phyloP scores from a whole-genome alignment of 2,888 invertebrate genomes.

The Oithona nana region DNA sequence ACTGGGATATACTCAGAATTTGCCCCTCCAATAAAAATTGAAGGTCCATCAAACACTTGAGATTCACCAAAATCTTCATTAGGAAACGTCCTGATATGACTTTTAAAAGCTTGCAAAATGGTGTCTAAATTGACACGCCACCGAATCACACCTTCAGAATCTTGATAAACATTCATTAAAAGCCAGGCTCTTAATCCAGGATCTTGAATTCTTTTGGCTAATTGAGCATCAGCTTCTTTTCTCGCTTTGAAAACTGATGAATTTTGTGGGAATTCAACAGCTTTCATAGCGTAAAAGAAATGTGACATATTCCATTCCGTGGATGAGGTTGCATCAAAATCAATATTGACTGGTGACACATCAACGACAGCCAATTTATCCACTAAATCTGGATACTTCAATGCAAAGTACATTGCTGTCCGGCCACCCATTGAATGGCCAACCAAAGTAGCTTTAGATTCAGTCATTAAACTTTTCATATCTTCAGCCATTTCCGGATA shows the following conservation, averaged over 20 bases:
- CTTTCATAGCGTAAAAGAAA: conserved; percentile 46
- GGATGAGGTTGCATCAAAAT: conserved; percentile 33
- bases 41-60: conserved; percentile 36
- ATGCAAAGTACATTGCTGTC: conserved; percentile 61
- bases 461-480: conserved; percentile 18
- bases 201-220: neutral
- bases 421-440: conserved; percentile 93
- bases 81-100: conserved; percentile 2
- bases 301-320: conserved; percentile 30
- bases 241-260: conserved; percentile 49
- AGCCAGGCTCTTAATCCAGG: conserved; percentile 13
- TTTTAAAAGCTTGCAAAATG: conserved; percentile 11
- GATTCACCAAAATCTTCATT: conserved; percentile 27
- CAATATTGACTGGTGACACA: conserved; percentile 43
- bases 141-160: neutral
- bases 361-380: conserved; percentile 49
- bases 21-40: conserved; percentile 62
- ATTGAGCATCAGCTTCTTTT: conserved; percentile 25
- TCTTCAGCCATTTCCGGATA: conserved; percentile 58
- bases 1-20: conserved; percentile 57
- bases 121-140: conserved; percentile 13
- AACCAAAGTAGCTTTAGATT: neutral
- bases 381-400: conserved; percentile 30
- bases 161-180: conserved; percentile 13
- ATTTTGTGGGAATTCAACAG: conserved; percentile 39